Conservation (phyloP, 1,140 invertebrate species). For the Cheumatopsyche charites region DNA sequence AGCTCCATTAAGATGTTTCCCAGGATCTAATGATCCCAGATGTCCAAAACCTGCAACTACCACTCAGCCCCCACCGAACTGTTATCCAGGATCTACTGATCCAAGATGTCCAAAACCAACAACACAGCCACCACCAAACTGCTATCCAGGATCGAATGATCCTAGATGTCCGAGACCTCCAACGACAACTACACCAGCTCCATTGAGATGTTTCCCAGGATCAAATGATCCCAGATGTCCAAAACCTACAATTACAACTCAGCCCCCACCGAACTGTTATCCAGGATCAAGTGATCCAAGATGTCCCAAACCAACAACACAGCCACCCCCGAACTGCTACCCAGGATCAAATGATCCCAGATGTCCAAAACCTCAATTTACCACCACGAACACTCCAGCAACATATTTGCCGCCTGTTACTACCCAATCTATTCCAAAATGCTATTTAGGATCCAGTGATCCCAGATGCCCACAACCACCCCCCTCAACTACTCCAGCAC, state of each 20-base stretch:
- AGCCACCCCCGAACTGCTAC: slow-evolving; percentile 51
- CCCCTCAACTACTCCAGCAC: slow-evolving; percentile 50
- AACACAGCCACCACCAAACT: slow-evolving; percentile 44
- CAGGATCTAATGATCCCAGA: slow-evolving; percentile 51
- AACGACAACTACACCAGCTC: slow-evolving; percentile 44
- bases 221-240: slow-evolving; percentile 53
- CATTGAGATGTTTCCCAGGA: slow-evolving; percentile 53
- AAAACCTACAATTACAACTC: slow-evolving; percentile 45
- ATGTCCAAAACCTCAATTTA: slow-evolving; percentile 51
- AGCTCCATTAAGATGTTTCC: slow-evolving; percentile 56
- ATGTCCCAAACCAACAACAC: slow-evolving; percentile 52
- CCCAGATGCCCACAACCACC: slow-evolving; percentile 51
- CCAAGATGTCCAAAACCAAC: slow-evolving; percentile 51
- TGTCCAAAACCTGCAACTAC: slow-evolving; percentile 47
- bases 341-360: slow-evolving; percentile 52
- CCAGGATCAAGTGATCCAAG: slow-evolving; percentile 52
- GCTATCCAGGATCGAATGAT: slow-evolving; percentile 49
- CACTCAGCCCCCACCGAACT: slow-evolving; percentile 42
- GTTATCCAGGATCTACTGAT: slow-evolving; percentile 49
- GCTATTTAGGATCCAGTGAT: slow-evolving; percentile 51
- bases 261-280: slow-evolving; percentile 42
- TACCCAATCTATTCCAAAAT: slow-evolving; percentile 46
- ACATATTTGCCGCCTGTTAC: slow-evolving; percentile 51
- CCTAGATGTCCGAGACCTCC: slow-evolving; percentile 49
- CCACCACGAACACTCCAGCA: slow-evolving; percentile 50